Conservation (phyloP, 64 coral and sea anemone genomes). For the Actinia tenebrosa region DNA sequence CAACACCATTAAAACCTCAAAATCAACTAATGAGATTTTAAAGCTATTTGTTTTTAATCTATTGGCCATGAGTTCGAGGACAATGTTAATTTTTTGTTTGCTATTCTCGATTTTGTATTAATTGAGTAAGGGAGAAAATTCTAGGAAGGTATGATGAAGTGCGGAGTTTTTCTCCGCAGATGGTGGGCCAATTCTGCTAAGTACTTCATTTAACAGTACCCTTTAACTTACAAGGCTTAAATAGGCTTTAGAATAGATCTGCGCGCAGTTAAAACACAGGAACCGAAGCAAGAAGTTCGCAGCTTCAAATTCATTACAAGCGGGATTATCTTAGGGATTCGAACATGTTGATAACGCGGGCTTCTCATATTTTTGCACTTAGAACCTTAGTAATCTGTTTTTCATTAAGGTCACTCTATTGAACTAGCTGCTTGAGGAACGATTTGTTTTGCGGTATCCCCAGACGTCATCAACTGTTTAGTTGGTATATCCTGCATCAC, state of each 20-base stretch:
- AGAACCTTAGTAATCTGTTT: background rate
- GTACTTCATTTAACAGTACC: background rate
- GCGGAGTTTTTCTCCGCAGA: background rate
- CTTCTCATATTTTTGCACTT: slow-evolving; percentile 2
- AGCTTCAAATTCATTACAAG: background rate
- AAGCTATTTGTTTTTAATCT: background rate
- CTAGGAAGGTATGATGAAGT: background rate
- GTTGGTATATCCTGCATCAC: slow-evolving; percentile 15
- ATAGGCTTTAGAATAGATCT: background rate
- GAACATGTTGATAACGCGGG: slow-evolving; percentile 1
- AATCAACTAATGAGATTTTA: background rate
- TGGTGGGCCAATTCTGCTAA: background rate
- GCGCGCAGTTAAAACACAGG: background rate
- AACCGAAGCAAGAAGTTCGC: background rate
- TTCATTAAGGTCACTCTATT: slow-evolving; percentile 19
- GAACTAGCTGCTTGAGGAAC: background rate
- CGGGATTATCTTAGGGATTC: background rate
- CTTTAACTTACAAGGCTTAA: background rate
- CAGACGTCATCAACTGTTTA: slow-evolving; percentile 27
- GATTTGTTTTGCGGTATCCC: slow-evolving; percentile 17
- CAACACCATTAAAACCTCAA: slow-evolving; percentile 7
- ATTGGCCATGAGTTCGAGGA: slow-evolving; percentile 2
- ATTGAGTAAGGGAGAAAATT: background rate
- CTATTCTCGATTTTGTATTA: background rate
- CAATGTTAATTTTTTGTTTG: background rate